Base-by-base conservation (phyloP, 2,888 invertebrate genomes). In the Rotaria socialis region DNA sequence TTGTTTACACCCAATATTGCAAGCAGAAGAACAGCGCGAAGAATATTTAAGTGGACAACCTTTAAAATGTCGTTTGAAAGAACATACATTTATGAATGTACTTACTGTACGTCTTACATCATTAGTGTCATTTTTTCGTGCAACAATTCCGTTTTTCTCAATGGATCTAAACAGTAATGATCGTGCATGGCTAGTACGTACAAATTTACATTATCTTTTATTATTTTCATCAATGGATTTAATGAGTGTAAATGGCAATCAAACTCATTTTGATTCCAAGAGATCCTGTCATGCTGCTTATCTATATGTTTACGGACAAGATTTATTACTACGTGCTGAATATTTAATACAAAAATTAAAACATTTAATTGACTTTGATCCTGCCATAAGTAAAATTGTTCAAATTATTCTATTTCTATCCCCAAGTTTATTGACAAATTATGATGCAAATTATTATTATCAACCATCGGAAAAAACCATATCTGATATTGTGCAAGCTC, bases 391-490 rank as follows among this genome's bases (percentile, higher is more conserved):
- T 41, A 67, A 67, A 67, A 14, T 35, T 14, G 35, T 67, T 35
- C 67, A 67, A 67, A 35, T 67, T 6, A 67, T 67, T 16, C 35
- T 67, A 5, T 67, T 67, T 41, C 5, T 67, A 35, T n/a, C 35
- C 2, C 67, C 67, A 27, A 35, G 67, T 6, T 35, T 67, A 67
- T 35, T 67, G 19, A 67, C 67, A 5, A 67, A 67, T 67, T 67
- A 41, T 27, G 35, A 67, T 67, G 0, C 67, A 35, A 27, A 67
- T 67, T 67, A 27, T 67, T 35, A 67, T 67, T 41, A 67, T 35
- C 67, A 67, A 41, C 67, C 67, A 67, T 67, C 35, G 14, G 67
- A 67, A 35, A 35, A 67, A 67, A 67, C 67, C 35, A 67, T 67
- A 2, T 3, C 0, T 41, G 35, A 67, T 67, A 67, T 67, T 7